Conservation (phyloP, 2,888 invertebrate species). For the Mellilla xanthometata region DNA sequence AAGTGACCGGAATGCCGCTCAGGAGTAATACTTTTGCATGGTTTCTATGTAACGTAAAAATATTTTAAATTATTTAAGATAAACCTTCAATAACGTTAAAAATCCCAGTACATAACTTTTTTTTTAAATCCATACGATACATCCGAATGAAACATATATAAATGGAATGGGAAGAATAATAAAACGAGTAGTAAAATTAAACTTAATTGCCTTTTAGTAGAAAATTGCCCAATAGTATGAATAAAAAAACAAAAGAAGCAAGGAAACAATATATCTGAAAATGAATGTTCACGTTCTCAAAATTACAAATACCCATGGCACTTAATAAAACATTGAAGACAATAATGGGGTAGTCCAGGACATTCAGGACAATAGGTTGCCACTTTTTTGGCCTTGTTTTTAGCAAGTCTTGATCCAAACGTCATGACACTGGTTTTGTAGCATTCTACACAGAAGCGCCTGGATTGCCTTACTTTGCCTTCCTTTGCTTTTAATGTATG, state of each 20-base stretch:
- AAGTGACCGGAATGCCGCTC: constrained; percentile 20
- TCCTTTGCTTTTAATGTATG: constrained; percentile 21
- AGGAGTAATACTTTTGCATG: constrained; percentile 1
- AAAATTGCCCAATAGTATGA: no score
- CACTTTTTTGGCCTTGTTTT: constrained; percentile 27
- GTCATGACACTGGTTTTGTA: constrained; percentile 18
- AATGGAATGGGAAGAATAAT: no score
- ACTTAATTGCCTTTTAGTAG: no score
- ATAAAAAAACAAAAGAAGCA: no score
- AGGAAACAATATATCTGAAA: neutral
- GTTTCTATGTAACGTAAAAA: constrained; percentile 3
- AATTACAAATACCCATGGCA: neutral
- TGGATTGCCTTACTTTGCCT: constrained; percentile 3
- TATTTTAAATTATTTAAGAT: constrained; percentile 3
- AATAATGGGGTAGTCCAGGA: constrained; percentile 29
- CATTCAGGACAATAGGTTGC: constrained; percentile 30
- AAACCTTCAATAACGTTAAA: no score
- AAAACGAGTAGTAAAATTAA: no score
- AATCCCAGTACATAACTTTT: no score
- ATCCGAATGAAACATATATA: no score
- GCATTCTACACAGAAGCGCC: constrained; percentile 19
- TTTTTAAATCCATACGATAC: no score
- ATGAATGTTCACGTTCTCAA: neutral
- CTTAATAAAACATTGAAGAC: constrained; percentile 26
- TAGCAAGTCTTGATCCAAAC: constrained; percentile 19